phyloP scores from a whole-genome alignment of 2,888 invertebrate genomes.

The Branchellion lobata region DNA sequence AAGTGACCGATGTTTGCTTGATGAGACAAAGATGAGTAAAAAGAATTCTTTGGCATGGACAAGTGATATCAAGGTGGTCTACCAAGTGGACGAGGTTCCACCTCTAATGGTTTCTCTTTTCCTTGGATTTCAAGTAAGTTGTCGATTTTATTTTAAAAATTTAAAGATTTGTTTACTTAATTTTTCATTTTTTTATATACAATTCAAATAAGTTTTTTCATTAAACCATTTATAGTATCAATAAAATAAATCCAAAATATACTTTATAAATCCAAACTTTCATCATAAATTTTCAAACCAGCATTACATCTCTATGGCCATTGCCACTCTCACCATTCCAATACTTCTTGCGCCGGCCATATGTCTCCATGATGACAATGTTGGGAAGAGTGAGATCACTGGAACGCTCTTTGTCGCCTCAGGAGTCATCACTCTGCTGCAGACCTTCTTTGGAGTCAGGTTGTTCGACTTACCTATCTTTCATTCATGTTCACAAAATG shows the following conservation, averaged over 20 bases:
- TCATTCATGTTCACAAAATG: too few species aligned
- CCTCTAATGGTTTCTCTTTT: slow-evolving; percentile 41
- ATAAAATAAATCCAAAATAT: too few species aligned
- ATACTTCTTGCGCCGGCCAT: slow-evolving; percentile 79
- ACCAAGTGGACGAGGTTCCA: slow-evolving; percentile 46
- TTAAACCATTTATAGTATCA: too few species aligned
- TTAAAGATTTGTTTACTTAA: not conserved
- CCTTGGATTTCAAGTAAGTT: slow-evolving; percentile 47
- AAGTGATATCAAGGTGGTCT: slow-evolving; percentile 41
- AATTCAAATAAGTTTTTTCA: too few species aligned
- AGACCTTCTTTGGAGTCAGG: slow-evolving; percentile 61
- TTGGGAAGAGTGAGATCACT: slow-evolving; percentile 59
- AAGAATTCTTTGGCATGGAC: slow-evolving; percentile 22
- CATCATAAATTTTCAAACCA: too few species aligned
- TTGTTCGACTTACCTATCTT: slow-evolving; percentile 45
- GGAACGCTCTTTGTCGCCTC: slow-evolving; percentile 61
- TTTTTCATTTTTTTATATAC: too few species aligned
- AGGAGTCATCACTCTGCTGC: slow-evolving; percentile 60
- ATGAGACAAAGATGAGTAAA: not conserved
- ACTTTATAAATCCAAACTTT: too few species aligned
- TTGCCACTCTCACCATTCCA: slow-evolving; percentile 76
- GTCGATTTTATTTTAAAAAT: not conserved
- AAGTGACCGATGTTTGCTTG: too few species aligned
- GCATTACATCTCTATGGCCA: slow-evolving; percentile 73
- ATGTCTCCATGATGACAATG: slow-evolving; percentile 69